These are phyloP conservation scores for Umimayanthus kanabou DNA, from an alignment of 92 coral and sea anemone species.

Conservation along the genomic window DNA sequence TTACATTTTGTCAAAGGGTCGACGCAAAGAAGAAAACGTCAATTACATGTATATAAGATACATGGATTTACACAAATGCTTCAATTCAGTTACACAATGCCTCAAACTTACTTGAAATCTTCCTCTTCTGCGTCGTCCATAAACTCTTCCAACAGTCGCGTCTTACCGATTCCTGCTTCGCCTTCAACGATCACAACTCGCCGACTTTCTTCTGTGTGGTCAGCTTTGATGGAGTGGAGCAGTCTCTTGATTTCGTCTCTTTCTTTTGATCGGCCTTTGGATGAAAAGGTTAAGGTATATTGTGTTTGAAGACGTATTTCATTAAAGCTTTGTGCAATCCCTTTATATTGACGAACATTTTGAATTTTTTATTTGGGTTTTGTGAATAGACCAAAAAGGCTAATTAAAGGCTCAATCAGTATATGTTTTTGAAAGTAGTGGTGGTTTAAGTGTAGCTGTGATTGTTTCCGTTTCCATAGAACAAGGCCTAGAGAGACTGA, in stretches of 20 bases:
- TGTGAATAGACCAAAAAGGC: too few species aligned
- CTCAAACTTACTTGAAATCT: constrained; percentile 74
- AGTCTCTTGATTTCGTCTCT: constrained; percentile 65
- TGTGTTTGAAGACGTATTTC: not conserved
- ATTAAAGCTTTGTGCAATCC: not conserved
- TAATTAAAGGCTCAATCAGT: too few species aligned
- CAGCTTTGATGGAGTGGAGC: constrained; percentile 81
- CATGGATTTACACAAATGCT: too few species aligned
- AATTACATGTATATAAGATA: too few species aligned
- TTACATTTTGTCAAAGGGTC: too few species aligned
- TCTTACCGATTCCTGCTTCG: constrained; percentile 95
- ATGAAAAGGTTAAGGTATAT: too few species aligned
- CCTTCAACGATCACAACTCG: constrained; percentile 89
- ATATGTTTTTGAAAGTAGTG: too few species aligned
- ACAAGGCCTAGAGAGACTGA: too few species aligned
- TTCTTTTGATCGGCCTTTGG: constrained; percentile 75
- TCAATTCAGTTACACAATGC: not conserved
- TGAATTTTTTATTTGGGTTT: not conserved
- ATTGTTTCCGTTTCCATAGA: not conserved
- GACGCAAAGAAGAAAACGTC: too few species aligned
- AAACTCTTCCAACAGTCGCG: constrained; percentile 85
- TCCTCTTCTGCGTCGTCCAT: constrained; percentile 97
- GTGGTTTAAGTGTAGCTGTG: not conserved
- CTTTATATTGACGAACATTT: too few species aligned
- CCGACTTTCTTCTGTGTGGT: constrained; percentile 65